A percentile compares a stretch with the other conserved stretches of the same genome.
Evolutionary conservation across 2,113 vertebrate species (phyloP).

Genomic region (Phalacrocorax pelagicus): DNA sequence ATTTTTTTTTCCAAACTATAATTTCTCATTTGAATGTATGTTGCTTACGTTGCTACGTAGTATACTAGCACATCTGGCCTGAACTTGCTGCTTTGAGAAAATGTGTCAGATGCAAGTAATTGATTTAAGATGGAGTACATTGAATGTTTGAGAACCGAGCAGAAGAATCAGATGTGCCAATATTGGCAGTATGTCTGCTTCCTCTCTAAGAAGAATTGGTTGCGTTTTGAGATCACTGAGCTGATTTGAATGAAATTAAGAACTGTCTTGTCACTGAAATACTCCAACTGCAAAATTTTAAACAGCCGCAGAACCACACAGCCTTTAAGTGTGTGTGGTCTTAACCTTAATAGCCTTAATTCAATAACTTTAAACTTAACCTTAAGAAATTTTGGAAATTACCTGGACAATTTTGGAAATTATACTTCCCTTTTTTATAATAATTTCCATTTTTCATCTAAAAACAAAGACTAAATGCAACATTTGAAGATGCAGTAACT

Average conservation of each 20-base stretch:
- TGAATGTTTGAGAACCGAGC: neutral
- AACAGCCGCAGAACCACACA: neutral
- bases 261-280: neutral
- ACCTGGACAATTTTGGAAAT: neutral
- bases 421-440: fast-evolving
- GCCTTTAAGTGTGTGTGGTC: neutral
- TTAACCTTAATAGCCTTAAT: neutral
- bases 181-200: neutral
- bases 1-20: neutral
- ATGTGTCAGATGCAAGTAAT: neutral
- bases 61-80: neutral
- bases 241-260: neutral
- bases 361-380: neutral
- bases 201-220: neutral
- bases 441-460: neutral
- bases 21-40: neutral
- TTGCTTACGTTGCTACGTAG: fast-evolving
- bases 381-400: neutral
- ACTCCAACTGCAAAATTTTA: neutral
- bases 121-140: neutral
- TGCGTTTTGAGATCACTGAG: neutral
- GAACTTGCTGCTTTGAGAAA: neutral
- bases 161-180: neutral
- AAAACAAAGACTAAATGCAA: neutral
- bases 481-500: neutral